phyloP scores from a whole-genome alignment of 2,113 vertebrate species.

The Hippolais icterina region DNA sequence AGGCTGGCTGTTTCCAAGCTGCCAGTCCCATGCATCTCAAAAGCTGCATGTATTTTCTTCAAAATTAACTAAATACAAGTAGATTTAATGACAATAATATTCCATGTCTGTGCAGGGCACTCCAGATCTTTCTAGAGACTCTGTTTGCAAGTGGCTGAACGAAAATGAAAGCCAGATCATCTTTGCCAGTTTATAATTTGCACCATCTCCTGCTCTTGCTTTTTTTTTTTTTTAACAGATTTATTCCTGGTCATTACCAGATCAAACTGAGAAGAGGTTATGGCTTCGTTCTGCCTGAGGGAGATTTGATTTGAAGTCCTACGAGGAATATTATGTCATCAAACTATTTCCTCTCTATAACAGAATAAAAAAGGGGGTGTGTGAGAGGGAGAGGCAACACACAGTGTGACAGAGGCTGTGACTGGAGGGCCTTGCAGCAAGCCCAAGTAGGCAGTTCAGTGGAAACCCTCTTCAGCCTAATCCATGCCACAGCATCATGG shows the following conservation, averaged over 20 bases:
- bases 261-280: neutral
- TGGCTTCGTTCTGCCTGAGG: neutral
- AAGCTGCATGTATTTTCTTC: slow-evolving; percentile 18
- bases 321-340: neutral
- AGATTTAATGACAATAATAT: neutral
- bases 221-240: slow-evolving; percentile 8
- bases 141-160: neutral
- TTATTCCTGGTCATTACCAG: slow-evolving; percentile 9
- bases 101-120: neutral
- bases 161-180: slow-evolving; percentile 6
- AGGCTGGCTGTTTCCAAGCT: slow-evolving; percentile 1
- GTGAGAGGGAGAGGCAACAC: neutral
- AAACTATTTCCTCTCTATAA: slow-evolving; percentile 27
- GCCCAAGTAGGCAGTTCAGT: neutral
- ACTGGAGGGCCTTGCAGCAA: neutral
- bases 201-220: neutral
- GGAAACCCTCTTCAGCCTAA: neutral
- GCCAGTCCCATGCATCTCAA: neutral
- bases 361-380: neutral
- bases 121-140: neutral
- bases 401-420: neutral
- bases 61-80: slow-evolving; percentile 16
- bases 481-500: neutral
- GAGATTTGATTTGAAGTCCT: slow-evolving; percentile 41
- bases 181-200: neutral